These are phyloP conservation scores for Nycticryphes semicollaris DNA, from an alignment of 2,113 vertebrate species.

Conservation along the genomic window DNA sequence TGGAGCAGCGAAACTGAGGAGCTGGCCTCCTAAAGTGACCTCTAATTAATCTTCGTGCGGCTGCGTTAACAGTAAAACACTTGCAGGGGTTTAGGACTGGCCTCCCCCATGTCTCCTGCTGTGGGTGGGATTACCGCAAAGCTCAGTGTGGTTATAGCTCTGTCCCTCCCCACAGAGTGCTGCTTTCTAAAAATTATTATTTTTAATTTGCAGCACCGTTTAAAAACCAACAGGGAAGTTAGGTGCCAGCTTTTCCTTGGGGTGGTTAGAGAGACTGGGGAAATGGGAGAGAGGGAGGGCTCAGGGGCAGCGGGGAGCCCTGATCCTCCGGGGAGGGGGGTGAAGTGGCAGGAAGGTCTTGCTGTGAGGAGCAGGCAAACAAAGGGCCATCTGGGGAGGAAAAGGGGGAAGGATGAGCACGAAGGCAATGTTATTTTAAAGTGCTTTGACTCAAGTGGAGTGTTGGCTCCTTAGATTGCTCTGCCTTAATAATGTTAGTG, in stretches of 20 bases:
- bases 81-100: neutral
- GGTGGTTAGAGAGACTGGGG: neutral
- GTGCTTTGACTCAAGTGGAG: neutral
- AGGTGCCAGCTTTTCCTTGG: neutral
- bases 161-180: neutral
- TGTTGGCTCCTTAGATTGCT: slow-evolving; percentile 39
- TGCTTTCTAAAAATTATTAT: neutral
- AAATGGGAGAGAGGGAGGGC: neutral
- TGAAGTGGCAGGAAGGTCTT: slow-evolving; percentile 24
- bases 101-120: fast-evolving
- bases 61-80: neutral
- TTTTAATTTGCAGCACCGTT: neutral
- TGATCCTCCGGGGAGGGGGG: neutral
- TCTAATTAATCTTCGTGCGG: neutral
- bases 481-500: neutral
- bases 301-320: neutral
- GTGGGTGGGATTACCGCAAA: neutral
- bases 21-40: neutral
- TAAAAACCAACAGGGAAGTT: neutral
- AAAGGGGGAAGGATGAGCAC: slow-evolving; percentile 3
- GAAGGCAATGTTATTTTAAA: slow-evolving; percentile 39
- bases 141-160: neutral
- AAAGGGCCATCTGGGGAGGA: slow-evolving; percentile 59
- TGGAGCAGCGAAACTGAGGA: neutral
- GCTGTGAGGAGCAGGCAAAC: slow-evolving; percentile 37